Evolutionary conservation across 2,888 invertebrate genomes (phyloP).

Genomic region (Andrena praecox): DNA sequence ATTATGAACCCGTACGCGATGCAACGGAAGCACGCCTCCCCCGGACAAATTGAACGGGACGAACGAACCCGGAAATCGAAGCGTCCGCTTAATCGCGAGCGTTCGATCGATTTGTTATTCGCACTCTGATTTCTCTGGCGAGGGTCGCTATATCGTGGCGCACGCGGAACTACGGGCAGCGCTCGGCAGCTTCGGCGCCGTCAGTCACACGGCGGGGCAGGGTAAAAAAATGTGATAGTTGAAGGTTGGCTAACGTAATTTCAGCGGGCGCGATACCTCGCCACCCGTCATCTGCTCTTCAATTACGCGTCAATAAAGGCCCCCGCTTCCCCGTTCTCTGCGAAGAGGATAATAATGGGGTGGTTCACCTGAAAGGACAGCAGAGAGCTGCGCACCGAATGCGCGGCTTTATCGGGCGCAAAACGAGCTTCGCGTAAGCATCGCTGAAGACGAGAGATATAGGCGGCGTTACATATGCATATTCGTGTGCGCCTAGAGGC

Average conservation of each 20-base stretch:
- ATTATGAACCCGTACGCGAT: conserved; percentile 1
- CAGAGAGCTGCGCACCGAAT: conserved; percentile 2
- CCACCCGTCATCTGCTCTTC: conserved; percentile 56
- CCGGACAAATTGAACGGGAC: background rate
- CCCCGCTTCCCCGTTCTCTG: background rate
- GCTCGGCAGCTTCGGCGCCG: conserved; percentile 58
- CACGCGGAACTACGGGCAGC: conserved; percentile 25
- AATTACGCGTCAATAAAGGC: conserved; percentile 58
- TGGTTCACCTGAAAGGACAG: conserved; percentile 34
- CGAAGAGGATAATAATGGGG: conserved; percentile 37
- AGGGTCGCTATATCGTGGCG: conserved; percentile 50
- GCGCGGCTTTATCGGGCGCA: background rate
- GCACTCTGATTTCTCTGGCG: conserved; percentile 38
- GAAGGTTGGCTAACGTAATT: conserved; percentile 77
- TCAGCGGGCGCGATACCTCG: conserved; percentile 51
- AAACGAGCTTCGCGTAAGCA: background rate
- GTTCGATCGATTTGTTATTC: conserved; percentile 48
- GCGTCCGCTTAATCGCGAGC: conserved; percentile 50
- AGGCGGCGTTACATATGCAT: conserved; percentile 33
- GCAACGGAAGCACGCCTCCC: background rate
- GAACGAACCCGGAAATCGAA: conserved; percentile 8
- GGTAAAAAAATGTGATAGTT: conserved; percentile 74
- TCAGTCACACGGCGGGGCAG: conserved; percentile 56
- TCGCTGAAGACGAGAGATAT: conserved; percentile 22
- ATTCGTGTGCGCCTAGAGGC: conserved; percentile 31